Evolutionary conservation across 2,888 invertebrate species (phyloP).

Genomic region (Gari tellinella): DNA sequence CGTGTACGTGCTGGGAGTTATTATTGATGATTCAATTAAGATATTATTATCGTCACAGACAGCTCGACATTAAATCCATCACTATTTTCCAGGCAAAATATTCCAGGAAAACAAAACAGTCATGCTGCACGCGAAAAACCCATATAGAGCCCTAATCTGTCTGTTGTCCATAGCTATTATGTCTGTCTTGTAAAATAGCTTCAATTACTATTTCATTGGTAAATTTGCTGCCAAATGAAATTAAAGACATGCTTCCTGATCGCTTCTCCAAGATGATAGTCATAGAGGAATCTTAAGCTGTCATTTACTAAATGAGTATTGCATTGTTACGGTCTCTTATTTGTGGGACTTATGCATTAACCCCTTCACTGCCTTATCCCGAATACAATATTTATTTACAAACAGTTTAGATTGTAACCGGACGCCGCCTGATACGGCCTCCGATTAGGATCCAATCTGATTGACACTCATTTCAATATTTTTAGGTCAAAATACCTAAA

Average conservation of each 20-base stretch:
- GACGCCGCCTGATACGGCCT: no score
- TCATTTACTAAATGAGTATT: constrained; percentile 41
- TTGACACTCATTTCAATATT: no score
- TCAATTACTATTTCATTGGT: constrained; percentile 61
- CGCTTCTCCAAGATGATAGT: constrained; percentile 46
- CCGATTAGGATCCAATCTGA: no score
- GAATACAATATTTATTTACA: no score
- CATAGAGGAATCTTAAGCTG: constrained; percentile 40
- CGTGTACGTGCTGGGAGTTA: not conserved
- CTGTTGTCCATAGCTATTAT: constrained; percentile 38
- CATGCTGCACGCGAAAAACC: constrained; percentile 34
- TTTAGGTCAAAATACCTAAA: no score
- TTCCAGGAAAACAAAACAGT: constrained; percentile 17
- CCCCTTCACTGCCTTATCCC: no score
- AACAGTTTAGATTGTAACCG: no score
- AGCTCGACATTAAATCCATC: constrained; percentile 53
- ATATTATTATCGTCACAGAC: constrained; percentile 53
- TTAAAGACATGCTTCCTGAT: constrained; percentile 58
- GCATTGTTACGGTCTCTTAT: constrained; percentile 11
- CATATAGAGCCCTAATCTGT: constrained; percentile 34
- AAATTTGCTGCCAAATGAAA: constrained; percentile 65
- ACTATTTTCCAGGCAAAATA: constrained; percentile 28
- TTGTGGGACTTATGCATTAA: no score
- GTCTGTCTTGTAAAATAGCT: constrained; percentile 57
- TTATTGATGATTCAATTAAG: constrained; percentile 51